Base-by-base conservation (phyloP, 2,113 vertebrate genomes). In the Podocnemis expansa region DNA sequence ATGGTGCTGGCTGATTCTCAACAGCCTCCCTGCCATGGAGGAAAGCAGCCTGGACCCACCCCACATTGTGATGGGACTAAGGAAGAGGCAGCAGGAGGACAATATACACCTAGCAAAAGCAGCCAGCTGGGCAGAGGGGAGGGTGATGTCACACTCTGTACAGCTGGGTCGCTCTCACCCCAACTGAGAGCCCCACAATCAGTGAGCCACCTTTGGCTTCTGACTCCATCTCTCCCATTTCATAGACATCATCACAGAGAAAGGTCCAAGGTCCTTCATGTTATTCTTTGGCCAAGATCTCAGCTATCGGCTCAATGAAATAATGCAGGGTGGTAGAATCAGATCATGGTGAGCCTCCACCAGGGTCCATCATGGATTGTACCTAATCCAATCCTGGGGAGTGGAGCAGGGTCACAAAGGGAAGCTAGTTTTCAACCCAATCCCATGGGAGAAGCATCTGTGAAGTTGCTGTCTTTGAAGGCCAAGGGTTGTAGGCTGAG, bases 261-360 rank as follows among this genome's bases (percentile, higher is more conserved):
- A 75, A 43, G 24, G 1, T 22, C 70, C 38, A 6, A 24, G 73
- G 22, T 13, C 73, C 24, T 8, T 27, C 3, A 4, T 6, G 38
- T 43, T 25, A 41, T 45, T 76, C 24, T 45, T 76, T 24, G 2
- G 73, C 73, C 12, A 45, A 25, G 41, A 43, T 25, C 70, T 25
- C 67, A 5, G n/a, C 67, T 22, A 7, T 43, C 5, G 38, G 24
- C 25, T 41, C 43, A 14, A 13, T 27, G 24, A 34, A 22, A 49
- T 49, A 27, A 34, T 6, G 7, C 12, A 5, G 58, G 45, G 27
- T 8, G 41, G 29, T 22, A 45, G 43, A 9, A n/a, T 38, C 47
- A 16, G 58, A 6, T 31, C 17, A 25, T 1, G 43, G 14, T 7
- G 1, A 34, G 6, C 58, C 43, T n/a, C 3, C 5, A 13, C 27